Base-by-base conservation (phyloP, 2,888 invertebrate genomes). In the Drosophila imparisetae region DNA sequence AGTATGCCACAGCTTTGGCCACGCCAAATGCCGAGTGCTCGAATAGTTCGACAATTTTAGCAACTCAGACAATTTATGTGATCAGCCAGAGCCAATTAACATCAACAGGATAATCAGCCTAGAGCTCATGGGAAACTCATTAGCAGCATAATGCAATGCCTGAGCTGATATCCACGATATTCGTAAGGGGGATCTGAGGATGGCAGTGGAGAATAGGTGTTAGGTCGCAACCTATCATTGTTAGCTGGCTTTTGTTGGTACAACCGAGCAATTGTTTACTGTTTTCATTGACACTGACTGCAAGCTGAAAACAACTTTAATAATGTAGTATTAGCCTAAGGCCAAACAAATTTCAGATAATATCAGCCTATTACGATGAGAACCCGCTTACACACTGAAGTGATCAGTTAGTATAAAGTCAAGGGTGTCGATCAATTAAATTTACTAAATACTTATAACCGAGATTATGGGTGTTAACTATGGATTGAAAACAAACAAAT, bases 401-500 rank as follows among this genome's bases (percentile, higher is more conserved):
- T 68, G 63, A 63, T 66, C 66, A 68, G 65, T 80, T 70, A 66
- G 65, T 69, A 29, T 61, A 38, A 58, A 64, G 63, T 82, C 62
- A 74, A 71, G 54, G 42, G 60, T 55, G 52, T 52, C 68, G 18
- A 36, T 24, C 54, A 74, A 75, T 81, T 69, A 69, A 64, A 53
- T 38, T 49, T 59, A 57, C 65, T 83, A 27, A 59, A 38, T 55
- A 61, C 65, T 76, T 70, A 66, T 66, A 80, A 30, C 40, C 40
- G 71, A 78, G 83, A 80, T 80, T 80, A 71, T 29, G 48, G 52
- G 54, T n/a, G 65, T 74, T 62, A 53, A 45, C 24, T 21, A 13
- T 48, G 57, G 42, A 58, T 24, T 59, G 54, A 27, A 30, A 18
- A 27, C 54, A 50, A 30, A 30, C 30, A 30, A 30, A 30, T 30